Evolutionary conservation across 2,113 vertebrate species (phyloP), one percentile per base, ranked within the genome.

Genomic region (Myrmecobius fasciatus): DNA sequence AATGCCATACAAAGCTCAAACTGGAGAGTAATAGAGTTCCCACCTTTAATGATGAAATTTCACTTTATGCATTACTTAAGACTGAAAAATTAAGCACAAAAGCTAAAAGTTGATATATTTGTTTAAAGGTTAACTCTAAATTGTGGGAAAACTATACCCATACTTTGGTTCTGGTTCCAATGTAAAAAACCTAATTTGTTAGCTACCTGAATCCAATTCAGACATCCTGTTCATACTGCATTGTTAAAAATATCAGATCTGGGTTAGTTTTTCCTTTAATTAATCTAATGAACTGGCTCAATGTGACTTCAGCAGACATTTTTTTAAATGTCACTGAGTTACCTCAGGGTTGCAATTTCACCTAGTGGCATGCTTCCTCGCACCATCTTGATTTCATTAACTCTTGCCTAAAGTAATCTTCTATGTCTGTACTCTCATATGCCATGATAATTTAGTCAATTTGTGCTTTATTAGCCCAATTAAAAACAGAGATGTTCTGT

Each of bases 381-480:
- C 22, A 92, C 93, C 96, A 95, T 75, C 95, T 89, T 94, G 91
- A 96, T 60, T 93, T 89, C 93, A 97, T 96, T 96, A 97, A 53
- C 49, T 36, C 89, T 91, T 95, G 52, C 94, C 96, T 47, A 92
- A 0, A 1, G 96, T 96, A 95, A 94, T 90, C 75, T 94, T 96
- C 95, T 90, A 94, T 1, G 2, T 93, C 95, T 96, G 94, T 54
- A 93, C 53, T 89, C 91, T 97, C 95, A 93, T 94, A 95, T 89
- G 89, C 94, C 60, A 36, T 25, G n/a, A 93, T 92, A 94, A 96
- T 52, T 43, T n/a, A 25, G 3, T 92, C 92, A 96, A 96, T 95
- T 97, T 95, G 95, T 97, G 91, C 52, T 96, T 94, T 96, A 95
- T 96, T 96, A 97, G 93, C 51, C 93, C 53, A 93, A 97, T 96